Conservation (phyloP, 2,888 invertebrate species). For the Apamea anceps region DNA sequence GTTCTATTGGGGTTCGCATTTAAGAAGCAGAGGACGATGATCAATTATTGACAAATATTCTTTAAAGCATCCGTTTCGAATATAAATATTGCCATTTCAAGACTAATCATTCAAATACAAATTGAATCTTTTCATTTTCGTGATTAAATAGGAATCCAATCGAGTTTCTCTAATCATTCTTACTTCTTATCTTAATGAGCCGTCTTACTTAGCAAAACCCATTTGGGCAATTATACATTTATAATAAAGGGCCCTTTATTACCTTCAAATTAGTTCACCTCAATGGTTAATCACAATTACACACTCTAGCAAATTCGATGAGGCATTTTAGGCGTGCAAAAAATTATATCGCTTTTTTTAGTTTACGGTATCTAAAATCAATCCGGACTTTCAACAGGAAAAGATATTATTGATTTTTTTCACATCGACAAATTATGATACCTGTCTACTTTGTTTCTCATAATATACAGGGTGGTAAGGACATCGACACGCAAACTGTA, state of each 20-base stretch:
- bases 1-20: neutral
- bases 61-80: neutral
- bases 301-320: constrained; percentile 1
- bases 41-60: neutral
- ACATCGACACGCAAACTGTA: neutral
- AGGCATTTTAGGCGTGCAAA: constrained; percentile 1
- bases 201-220: constrained; percentile 36
- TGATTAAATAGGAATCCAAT: neutral
- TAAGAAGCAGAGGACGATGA: neutral
- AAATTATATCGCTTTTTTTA: neutral
- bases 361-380: neutral
- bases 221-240: constrained; percentile 25
- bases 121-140: neutral
- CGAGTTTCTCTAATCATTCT: constrained; percentile 13
- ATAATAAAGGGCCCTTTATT: constrained; percentile 30
- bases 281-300: constrained; percentile 32
- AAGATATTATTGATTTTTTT: neutral
- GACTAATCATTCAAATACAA: neutral
- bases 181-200: constrained; percentile 37
- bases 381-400: neutral
- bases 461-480: neutral
- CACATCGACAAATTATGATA: neutral
- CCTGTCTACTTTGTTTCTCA: neutral
- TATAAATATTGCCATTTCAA: neutral
- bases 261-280: constrained; percentile 32